Percentiles rank a stretch among this genome's conserved stretches.
Evolutionary conservation across 2,797 vertebrate genomes (phyloP).

Genomic region (Poliocrania exsul): DNA sequence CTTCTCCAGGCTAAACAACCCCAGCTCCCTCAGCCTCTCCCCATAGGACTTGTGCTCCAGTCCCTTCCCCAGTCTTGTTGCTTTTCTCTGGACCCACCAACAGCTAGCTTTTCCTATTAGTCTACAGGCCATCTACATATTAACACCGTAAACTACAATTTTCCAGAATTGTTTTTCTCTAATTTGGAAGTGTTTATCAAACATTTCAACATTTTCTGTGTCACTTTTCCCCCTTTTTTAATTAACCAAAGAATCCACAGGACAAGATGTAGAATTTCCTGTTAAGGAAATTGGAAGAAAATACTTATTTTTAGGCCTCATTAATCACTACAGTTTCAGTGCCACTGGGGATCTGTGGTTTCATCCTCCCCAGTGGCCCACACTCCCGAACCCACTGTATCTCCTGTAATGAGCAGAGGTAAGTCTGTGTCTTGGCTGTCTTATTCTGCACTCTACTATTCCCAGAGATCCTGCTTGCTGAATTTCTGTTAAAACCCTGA

Average conservation of each 20-base stretch:
- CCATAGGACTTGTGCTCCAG: too few relatives aligned
- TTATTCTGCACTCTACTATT: neutral
- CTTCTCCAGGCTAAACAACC: too few relatives aligned
- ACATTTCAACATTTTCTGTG: neutral
- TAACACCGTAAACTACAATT: neutral
- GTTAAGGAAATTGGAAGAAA: conserved; percentile 1
- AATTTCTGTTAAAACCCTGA: neutral
- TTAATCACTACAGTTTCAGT: conserved; percentile 24
- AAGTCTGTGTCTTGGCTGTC: neutral
- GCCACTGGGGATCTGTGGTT: conserved; percentile 17
- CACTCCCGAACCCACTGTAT: neutral
- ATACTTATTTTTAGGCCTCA: neutral
- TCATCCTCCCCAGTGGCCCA: neutral
- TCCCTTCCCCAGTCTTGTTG: too few relatives aligned
- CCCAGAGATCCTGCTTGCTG: neutral
- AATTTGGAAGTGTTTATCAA: neutral
- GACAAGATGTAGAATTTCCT: neutral
- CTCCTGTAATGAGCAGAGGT: conserved; percentile 8
- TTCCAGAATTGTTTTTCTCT: neutral
- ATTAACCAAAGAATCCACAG: neutral
- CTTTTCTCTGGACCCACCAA: neutral
- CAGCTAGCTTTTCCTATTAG: neutral
- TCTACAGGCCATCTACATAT: neutral
- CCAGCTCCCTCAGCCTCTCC: too few relatives aligned
- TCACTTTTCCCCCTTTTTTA: neutral